Percentiles rank a stretch among this genome's conserved stretches.
Conservation (phyloP, 2,113 vertebrate genomes). For the Saguinus imperator region DNA sequence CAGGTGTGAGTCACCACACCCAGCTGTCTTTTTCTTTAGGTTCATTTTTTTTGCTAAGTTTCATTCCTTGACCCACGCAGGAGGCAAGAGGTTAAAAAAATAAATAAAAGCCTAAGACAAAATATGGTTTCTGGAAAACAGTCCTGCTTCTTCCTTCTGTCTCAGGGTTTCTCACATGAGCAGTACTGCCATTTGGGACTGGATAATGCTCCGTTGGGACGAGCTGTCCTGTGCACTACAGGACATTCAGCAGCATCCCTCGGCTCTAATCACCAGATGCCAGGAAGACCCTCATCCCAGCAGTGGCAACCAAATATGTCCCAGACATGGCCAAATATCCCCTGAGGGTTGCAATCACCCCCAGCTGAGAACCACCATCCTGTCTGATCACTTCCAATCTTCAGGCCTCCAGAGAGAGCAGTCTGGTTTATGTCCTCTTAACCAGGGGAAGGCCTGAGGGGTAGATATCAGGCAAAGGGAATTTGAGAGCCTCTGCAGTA, state of each 20-base stretch:
- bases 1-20: too few relatives aligned
- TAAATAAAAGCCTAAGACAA: not conserved
- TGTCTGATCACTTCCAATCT: not conserved
- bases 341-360: not conserved
- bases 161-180: not conserved
- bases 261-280: not conserved
- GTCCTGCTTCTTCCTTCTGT: not conserved
- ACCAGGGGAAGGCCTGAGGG: not conserved
- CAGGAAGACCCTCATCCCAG: not conserved
- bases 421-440: not conserved
- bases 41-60: not conserved
- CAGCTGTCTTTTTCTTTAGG: not conserved
- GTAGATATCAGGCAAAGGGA: not conserved
- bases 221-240: rapidly evolving
- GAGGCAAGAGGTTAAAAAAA: not conserved
- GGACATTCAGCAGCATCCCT: not conserved
- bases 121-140: not conserved
- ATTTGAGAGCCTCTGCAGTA: rapidly evolving
- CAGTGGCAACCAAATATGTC: not conserved
- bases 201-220: not conserved
- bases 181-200: not conserved
- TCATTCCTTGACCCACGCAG: not conserved
- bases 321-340: not conserved
- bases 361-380: not conserved
- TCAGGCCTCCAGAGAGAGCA: not conserved